Evolutionary conservation across 2,113 vertebrate species (phyloP), one percentile per base, ranked within the genome.

Genomic region (Chiloscyllium plagiosum): DNA sequence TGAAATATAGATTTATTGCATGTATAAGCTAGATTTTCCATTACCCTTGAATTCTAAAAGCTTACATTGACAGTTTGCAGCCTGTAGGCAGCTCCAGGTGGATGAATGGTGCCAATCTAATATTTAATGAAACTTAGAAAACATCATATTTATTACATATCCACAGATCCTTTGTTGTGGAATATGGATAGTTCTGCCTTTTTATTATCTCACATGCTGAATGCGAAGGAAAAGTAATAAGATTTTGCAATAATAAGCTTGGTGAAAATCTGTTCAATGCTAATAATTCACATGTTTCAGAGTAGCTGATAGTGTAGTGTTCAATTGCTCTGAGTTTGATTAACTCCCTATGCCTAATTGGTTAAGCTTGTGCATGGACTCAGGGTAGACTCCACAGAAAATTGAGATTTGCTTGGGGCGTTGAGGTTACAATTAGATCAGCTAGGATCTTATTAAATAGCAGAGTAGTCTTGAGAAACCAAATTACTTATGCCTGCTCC

Each of bases 1-100:
- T 20, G 19, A 83, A 83, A 83, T 3, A 90, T 90, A n/a, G 87
- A 15, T 61, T 90, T 90, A 90, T 65, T 90, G 29, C 52, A 90
- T 4, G 33, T 90, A 13, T 13, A 90, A 56, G 87, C 87, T 90
- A 52, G 52, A 90, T n/a, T 90, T 90, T 90, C 52, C 29, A 29
- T 61, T 61, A 61, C 15, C 52, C 87, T 90, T 90, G 52, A 90
- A 90, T 90, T 90, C 61, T 19, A 65, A 56, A 90, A 90, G 87
- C 80, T 83, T 47, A 33, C 19, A 33, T 90, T 90, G 87, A 90
- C 50, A 65, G 52, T 89, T 89, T 52, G 56, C 50, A 33, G 10
- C 87, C 52, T 61, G 29, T 15, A 65, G 87, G 87, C 52, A 90
- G 87, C 52, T 61, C 1, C 3, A n/a, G 87, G 87, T 90, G 52